Percentiles rank a stretch among this genome's conserved stretches.
Evolutionary conservation across 2,113 vertebrate species (phyloP).

Genomic region (Epinephelus lanceolatus): DNA sequence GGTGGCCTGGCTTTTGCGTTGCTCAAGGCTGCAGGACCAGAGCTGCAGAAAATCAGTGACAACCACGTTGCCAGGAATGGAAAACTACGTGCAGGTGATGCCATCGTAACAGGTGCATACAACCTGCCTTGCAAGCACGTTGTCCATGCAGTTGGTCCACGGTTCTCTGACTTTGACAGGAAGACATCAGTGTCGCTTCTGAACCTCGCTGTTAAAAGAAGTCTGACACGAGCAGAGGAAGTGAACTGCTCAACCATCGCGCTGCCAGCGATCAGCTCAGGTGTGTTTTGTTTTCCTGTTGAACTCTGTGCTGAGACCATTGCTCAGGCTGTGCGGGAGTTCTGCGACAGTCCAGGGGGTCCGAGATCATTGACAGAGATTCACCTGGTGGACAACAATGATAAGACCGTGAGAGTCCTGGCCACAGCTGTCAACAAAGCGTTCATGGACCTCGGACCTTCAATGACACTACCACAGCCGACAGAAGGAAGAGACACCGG

Average conservation of each 20-base stretch:
- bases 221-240: slow-evolving; percentile 78
- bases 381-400: slow-evolving; percentile 83
- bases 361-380: slow-evolving; percentile 80
- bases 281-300: slow-evolving; percentile 89
- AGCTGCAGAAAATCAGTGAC: slow-evolving; percentile 84
- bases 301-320: slow-evolving; percentile 80
- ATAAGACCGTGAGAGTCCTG: slow-evolving; percentile 71
- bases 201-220: slow-evolving; percentile 72
- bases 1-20: slow-evolving; percentile 85
- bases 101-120: slow-evolving; percentile 71
- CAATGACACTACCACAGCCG: slow-evolving; percentile 25
- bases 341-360: slow-evolving; percentile 63
- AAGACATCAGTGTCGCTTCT: slow-evolving; percentile 46
- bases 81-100: slow-evolving; percentile 61
- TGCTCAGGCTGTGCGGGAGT: slow-evolving; percentile 81
- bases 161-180: slow-evolving; percentile 58
- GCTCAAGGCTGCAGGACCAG: slow-evolving; percentile 84
- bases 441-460: slow-evolving; percentile 73
- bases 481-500: fast-evolving
- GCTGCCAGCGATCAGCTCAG: slow-evolving; percentile 88
- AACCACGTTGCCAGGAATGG: slow-evolving; percentile 61
- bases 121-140: slow-evolving; percentile 86
- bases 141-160: slow-evolving; percentile 90
- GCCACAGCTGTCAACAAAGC: slow-evolving; percentile 69
- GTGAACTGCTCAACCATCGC: slow-evolving; percentile 82